phyloP scores from a whole-genome alignment of 2,113 vertebrate genomes.

The Mastomys natalensis region DNA sequence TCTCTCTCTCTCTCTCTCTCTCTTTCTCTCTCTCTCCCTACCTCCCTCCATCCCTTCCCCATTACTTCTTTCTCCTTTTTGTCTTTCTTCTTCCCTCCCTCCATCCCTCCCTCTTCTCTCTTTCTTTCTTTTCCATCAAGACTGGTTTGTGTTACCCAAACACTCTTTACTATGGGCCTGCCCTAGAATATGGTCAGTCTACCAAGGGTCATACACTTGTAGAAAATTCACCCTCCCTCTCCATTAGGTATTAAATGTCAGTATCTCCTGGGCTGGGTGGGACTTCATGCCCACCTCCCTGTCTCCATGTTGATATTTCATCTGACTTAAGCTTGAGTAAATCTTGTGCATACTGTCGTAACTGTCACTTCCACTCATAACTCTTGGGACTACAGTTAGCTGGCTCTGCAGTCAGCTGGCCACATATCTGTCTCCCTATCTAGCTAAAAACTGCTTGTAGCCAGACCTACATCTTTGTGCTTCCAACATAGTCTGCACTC shows the following conservation, averaged over 20 bases:
- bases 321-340: not conserved
- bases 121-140: not conserved
- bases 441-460: not conserved
- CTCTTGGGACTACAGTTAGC: not conserved
- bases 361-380: not conserved
- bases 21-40: not conserved
- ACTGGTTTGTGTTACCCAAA: not conserved
- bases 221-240: not conserved
- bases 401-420: not conserved
- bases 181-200: not conserved
- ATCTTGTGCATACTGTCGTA: not conserved
- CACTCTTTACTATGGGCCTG: not conserved
- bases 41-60: rapidly evolving
- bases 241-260: not conserved
- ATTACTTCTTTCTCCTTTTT: not conserved
- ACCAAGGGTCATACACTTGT: not conserved
- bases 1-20: not conserved
- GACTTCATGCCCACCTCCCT: not conserved
- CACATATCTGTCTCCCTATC: not conserved
- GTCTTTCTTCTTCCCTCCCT: too few relatives aligned
- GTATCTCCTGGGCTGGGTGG: too few relatives aligned
- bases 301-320: not conserved
- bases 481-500: not conserved
- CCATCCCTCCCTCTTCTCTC: not conserved
- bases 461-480: not conserved